Evolutionary conservation across 2,113 vertebrate species (phyloP).

Genomic region (Indicator indicator): DNA sequence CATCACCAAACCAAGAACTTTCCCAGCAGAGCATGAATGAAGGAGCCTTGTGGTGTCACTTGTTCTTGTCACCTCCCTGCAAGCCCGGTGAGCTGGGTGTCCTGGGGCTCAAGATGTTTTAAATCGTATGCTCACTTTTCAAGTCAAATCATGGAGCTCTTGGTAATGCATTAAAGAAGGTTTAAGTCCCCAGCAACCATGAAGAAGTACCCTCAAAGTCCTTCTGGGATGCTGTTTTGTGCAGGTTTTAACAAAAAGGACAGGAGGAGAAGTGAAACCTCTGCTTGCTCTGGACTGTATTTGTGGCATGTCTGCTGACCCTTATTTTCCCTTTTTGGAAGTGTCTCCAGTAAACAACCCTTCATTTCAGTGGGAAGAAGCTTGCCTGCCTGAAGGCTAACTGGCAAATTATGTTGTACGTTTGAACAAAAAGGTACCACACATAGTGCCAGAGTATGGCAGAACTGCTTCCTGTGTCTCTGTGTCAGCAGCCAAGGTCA

Average conservation of each 20-base stretch:
- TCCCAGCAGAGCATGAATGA: constrained; percentile 15
- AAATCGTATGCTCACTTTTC: constrained; percentile 18
- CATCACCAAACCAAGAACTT: constrained; percentile 87
- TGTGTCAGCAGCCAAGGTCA: constrained; percentile 13
- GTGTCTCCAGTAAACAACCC: constrained; percentile 16
- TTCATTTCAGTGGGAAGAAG: constrained; percentile 6
- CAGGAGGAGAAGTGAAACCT: constrained; percentile 25
- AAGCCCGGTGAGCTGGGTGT: background rate
- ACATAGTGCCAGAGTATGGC: background rate
- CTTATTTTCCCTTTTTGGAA: constrained; percentile 65
- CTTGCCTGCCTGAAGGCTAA: constrained; percentile 7
- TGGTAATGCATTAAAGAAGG: constrained; percentile 44
- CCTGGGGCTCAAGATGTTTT: constrained; percentile 25
- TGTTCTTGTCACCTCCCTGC: background rate
- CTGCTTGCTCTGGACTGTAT: constrained; percentile 52
- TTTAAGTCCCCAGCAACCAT: background rate
- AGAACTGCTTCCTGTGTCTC: constrained; percentile 16
- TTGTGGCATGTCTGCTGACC: constrained; percentile 59
- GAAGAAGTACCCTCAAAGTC: constrained; percentile 21
- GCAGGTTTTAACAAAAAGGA: constrained; percentile 60
- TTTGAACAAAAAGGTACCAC: background rate
- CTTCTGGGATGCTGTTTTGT: constrained; percentile 29
- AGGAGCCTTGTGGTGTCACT: background rate
- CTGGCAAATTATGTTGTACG: background rate
- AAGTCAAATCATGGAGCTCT: constrained; percentile 31